Conservation (phyloP, 2,113 vertebrate genomes). For the Trematocara marginatum region DNA sequence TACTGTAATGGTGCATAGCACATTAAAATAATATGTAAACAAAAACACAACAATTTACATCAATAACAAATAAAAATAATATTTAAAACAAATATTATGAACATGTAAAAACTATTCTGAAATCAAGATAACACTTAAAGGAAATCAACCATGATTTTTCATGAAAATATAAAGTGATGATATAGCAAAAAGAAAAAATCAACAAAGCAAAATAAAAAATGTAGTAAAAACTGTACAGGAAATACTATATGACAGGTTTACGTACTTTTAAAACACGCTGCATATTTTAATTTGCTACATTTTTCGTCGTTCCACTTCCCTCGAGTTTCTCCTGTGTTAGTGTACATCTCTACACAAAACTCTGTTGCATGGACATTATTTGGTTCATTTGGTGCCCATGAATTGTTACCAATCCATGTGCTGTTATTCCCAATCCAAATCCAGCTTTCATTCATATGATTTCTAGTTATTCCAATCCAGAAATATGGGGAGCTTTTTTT, state of each 20-base stretch:
- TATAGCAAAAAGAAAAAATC: background rate
- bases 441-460: conserved; percentile 57
- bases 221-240: background rate
- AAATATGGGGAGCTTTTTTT: conserved; percentile 57
- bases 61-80: background rate
- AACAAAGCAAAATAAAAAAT: background rate
- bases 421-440: conserved; percentile 84
- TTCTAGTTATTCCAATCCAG: conserved; percentile 86
- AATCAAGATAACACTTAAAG: background rate
- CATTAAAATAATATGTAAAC: background rate
- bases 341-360: conserved; percentile 89
- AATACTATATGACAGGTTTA: fast-evolving
- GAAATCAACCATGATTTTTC: background rate
- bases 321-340: background rate
- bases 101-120: background rate
- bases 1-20: background rate
- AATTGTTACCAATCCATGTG: conserved; percentile 60
- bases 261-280: conserved; percentile 58
- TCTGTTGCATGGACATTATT: conserved; percentile 79
- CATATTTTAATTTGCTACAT: conserved; percentile 64
- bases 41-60: background rate
- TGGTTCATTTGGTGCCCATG: conserved; percentile 81
- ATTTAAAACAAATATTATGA: background rate
- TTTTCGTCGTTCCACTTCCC: conserved; percentile 89
- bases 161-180: fast-evolving